These are phyloP conservation scores for Drosophila prostipennis DNA, from an alignment of 2,888 invertebrate species.

Conservation along the genomic window DNA sequence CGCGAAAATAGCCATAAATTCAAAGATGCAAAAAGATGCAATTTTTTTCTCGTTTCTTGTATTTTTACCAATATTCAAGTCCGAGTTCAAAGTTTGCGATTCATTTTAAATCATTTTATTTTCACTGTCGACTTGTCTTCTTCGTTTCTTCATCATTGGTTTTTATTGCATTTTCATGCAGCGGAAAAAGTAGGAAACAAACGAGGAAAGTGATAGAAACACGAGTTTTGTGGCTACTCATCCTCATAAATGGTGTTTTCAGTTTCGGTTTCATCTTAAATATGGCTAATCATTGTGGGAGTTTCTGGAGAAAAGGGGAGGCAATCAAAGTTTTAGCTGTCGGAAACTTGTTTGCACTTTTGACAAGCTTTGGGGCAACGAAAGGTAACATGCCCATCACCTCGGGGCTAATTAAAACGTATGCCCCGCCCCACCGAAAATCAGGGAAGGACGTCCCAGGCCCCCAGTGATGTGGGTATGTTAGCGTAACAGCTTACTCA, in stretches of 20 bases:
- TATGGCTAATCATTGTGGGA: slow-evolving; percentile 46
- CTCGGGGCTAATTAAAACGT: slow-evolving; percentile 32
- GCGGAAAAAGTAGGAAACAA: slow-evolving; percentile 29
- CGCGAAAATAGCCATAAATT: slow-evolving; percentile 54
- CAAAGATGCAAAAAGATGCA: slow-evolving; percentile 40
- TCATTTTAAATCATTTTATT: slow-evolving; percentile 69
- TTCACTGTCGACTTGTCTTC: slow-evolving; percentile 44
- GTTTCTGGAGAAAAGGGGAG: not conserved
- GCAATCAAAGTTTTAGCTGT: slow-evolving; percentile 38
- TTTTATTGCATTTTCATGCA: slow-evolving; percentile 52
- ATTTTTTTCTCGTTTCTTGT: slow-evolving; percentile 2
- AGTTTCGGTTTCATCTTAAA: slow-evolving; percentile 48
- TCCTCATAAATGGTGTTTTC: slow-evolving; percentile 44
- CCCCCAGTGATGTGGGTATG: not conserved
- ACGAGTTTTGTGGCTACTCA: slow-evolving; percentile 46
- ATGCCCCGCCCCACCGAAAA: slow-evolving; percentile 25
- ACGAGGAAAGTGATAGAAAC: slow-evolving; percentile 58
- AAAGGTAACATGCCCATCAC: slow-evolving; percentile 27
- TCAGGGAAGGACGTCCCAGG: slow-evolving; percentile 3
- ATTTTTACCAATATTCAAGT: slow-evolving; percentile 48
- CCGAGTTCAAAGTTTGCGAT: slow-evolving; percentile 74
- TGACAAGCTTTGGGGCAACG: slow-evolving; percentile 46
- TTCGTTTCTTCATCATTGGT: slow-evolving; percentile 2
- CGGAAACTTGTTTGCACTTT: slow-evolving; percentile 56
- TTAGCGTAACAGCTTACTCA: slow-evolving; percentile 32